Evolutionary conservation across 2,797 vertebrate species (phyloP).

Genomic region (Melanotaenia trifasciata): DNA sequence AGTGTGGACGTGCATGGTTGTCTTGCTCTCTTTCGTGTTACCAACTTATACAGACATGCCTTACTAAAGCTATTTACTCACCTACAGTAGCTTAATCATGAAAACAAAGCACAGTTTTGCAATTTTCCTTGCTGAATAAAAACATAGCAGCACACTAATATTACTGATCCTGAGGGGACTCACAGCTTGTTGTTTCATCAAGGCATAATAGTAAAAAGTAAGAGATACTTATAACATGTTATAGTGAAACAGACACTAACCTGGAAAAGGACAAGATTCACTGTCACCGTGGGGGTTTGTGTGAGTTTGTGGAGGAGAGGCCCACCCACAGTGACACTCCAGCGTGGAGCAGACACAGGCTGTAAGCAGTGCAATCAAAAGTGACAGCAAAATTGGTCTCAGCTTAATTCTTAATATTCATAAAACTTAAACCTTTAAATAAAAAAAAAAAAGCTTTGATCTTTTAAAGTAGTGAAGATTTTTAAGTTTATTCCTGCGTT

Average conservation of each 20-base stretch:
- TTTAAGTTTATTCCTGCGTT: neutral
- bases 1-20: no score
- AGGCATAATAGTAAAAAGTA: neutral
- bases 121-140: no score
- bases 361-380: neutral
- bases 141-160: no score
- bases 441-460: neutral
- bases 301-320: constrained; percentile 28
- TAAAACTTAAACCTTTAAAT: neutral
- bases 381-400: neutral
- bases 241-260: neutral
- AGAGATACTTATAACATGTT: neutral
- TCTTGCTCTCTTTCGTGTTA: no score
- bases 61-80: no score
- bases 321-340: constrained; percentile 2
- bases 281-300: neutral
- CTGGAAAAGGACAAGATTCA: neutral
- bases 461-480: neutral
- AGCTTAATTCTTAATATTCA: neutral
- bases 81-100: no score
- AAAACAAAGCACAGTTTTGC: no score
- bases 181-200: neutral
- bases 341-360: neutral
- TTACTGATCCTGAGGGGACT: neutral
- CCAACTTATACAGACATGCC: no score